Evolutionary conservation across 2,797 vertebrate species (phyloP).

Genomic region (Darevskia mixta): DNA sequence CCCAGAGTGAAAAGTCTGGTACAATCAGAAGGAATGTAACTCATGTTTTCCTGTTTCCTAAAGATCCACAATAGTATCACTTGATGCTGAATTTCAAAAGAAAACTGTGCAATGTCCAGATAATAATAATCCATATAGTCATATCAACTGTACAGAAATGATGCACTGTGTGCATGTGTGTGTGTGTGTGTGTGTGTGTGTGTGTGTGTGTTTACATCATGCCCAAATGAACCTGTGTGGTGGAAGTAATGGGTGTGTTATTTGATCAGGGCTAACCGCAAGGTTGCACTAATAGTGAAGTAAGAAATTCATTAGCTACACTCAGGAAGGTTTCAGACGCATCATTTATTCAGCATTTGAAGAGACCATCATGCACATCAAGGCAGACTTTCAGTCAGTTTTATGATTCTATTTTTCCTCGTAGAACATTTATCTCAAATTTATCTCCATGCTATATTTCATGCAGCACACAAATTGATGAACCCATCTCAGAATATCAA

Average conservation of each 20-base stretch:
- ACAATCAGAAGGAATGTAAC: too few species aligned
- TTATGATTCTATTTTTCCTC: conserved; percentile 53
- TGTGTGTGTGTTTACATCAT: neutral
- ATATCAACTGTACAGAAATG: neutral
- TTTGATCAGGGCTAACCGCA: neutral
- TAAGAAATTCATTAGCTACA: conserved; percentile 58
- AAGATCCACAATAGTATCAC: too few species aligned
- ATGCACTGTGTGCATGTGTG: too few species aligned
- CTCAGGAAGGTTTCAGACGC: conserved; percentile 7
- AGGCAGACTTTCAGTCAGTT: conserved; percentile 24
- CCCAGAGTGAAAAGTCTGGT: too few species aligned
- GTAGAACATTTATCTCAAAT: conserved; percentile 57
- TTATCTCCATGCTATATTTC: conserved; percentile 50
- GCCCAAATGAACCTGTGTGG: neutral
- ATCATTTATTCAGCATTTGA: conserved; percentile 42
- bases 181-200: too few species aligned
- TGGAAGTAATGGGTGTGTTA: neutral
- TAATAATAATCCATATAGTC: neutral
- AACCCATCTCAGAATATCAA: conserved; percentile 64
- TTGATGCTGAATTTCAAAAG: neutral
- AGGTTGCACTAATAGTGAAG: conserved; percentile 48
- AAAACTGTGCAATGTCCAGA: neutral
- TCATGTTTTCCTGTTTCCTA: too few species aligned
- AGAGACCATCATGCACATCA: neutral
- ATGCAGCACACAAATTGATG: conserved; percentile 52